Evolutionary conservation across 2,113 vertebrate species (phyloP).

Genomic region (Alexandromys fortis): DNA sequence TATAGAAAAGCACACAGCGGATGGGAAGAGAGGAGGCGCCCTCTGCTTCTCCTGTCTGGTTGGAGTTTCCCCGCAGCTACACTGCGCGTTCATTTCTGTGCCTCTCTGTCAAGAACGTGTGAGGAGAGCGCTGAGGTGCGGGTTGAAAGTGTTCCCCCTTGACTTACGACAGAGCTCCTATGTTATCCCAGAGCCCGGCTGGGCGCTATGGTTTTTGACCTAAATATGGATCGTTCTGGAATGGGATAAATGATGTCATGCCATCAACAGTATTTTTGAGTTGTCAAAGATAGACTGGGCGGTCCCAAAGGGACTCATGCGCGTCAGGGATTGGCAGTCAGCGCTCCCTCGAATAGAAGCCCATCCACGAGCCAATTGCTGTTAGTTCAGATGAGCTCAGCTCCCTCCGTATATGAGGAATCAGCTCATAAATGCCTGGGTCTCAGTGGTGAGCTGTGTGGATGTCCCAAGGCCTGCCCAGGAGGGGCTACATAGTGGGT

Average conservation of each 20-base stretch:
- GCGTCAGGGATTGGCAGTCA: conserved; percentile 57
- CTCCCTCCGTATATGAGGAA: conserved; percentile 44
- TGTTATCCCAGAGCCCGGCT: background rate
- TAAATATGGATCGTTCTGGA: conserved; percentile 67
- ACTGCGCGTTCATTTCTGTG: background rate
- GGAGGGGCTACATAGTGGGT: background rate
- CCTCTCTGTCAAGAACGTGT: conserved; percentile 32
- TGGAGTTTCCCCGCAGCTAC: background rate
- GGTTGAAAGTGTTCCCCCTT: background rate
- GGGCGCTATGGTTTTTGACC: conserved; percentile 53
- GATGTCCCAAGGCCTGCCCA: background rate
- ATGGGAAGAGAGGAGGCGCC: background rate
- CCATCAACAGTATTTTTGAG: conserved; percentile 69
- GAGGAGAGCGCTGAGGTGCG: background rate
- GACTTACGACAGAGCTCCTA: background rate
- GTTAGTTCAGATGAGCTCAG: conserved; percentile 65
- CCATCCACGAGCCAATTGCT: conserved; percentile 37
- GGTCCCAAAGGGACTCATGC: conserved; percentile 32
- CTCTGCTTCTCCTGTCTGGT: background rate
- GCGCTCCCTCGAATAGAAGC: conserved; percentile 52
- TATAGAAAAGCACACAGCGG: background rate
- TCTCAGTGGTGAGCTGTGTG: background rate
- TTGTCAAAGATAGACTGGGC: conserved; percentile 64
- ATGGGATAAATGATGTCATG: conserved; percentile 64
- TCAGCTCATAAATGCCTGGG: conserved; percentile 1